Percentiles rank a stretch among this genome's conserved stretches.
Conservation (phyloP, 2,113 vertebrate species). For the Campylorhamphus procurvoides region DNA sequence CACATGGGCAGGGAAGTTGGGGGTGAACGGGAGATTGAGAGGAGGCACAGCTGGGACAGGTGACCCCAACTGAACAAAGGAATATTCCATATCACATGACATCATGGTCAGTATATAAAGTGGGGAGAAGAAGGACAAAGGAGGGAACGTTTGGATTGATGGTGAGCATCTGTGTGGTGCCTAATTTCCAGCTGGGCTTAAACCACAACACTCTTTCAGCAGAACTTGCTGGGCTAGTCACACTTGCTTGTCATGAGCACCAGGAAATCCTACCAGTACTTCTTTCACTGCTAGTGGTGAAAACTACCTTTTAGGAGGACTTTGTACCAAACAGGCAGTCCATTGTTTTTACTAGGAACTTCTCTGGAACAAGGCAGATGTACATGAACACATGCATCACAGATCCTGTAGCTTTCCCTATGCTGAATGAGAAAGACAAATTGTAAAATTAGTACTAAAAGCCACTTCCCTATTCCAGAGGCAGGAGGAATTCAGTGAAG, state of each 20-base stretch:
- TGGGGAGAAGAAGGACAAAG: not conserved
- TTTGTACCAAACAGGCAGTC: not conserved
- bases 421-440: not conserved
- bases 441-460: not conserved
- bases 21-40: not conserved
- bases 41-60: not conserved
- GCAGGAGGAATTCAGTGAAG: not conserved
- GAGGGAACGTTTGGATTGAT: too few relatives aligned
- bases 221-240: not conserved
- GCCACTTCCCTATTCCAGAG: not conserved
- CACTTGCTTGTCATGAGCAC: not conserved
- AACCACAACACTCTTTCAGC: not conserved
- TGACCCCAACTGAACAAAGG: not conserved
- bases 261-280: not conserved
- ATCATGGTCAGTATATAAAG: not conserved
- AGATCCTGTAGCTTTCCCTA: not conserved
- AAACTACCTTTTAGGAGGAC: not conserved
- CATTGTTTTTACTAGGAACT: not conserved
- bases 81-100: not conserved
- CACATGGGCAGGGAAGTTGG: rapidly evolving
- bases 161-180: rapidly evolving
- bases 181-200: not conserved
- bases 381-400: not conserved
- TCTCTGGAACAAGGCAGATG: not conserved
- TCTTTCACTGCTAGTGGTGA: not conserved